Base-by-base conservation (phyloP, 1,140 invertebrate species). In the Psilanteris sp. region DNA sequence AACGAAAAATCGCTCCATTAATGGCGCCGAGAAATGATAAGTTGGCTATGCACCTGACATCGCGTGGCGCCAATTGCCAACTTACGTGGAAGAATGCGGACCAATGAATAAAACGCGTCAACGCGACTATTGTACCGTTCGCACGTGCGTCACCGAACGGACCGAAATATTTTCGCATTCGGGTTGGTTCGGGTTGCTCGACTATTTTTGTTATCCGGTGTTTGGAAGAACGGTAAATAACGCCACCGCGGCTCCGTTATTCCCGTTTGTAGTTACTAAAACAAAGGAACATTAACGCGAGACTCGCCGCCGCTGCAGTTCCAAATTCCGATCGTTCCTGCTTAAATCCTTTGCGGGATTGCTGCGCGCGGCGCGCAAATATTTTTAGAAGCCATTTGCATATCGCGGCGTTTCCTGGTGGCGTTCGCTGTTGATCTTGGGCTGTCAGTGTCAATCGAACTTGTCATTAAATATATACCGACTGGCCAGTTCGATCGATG, bases 21-120 rank as follows among this genome's bases (percentile, higher is more conserved):
- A 50, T 13, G 54, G 29, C 9, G 18, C 24, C 24, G 43, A 7
- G 27, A 34, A 57, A 68, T 50, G 52, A 59, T 52, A 59, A 68
- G 52, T 59, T 43, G 36, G 13, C 11, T 1, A 4, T 3, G 14
- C 50, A 67, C 50, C 39, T 46, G 52, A 34, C 36, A 14, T 20
- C 36, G 27, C 36, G 34, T 43, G 34, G 26, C 26, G n/a, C 20
- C 22, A 20, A 61, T 11, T 52, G 52, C 52, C 43, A 68, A 52
- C 22, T 57, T 50, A 34, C 22, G 20, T 44, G 34, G 14, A 68
- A 44, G 54, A 52, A 52, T 59, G 36, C 29, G 34, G 4, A 57
- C 52, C 52, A 57, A 68, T 68, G 52, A 59, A 52, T 50, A 71
- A 71, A 52, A 52, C 46, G 54, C 54, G 67, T 54, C 34, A 36